Percentiles rank a stretch among this genome's conserved stretches.
Conservation (phyloP, 23 tunicate genomes). For the Pegea sp. region DNA sequence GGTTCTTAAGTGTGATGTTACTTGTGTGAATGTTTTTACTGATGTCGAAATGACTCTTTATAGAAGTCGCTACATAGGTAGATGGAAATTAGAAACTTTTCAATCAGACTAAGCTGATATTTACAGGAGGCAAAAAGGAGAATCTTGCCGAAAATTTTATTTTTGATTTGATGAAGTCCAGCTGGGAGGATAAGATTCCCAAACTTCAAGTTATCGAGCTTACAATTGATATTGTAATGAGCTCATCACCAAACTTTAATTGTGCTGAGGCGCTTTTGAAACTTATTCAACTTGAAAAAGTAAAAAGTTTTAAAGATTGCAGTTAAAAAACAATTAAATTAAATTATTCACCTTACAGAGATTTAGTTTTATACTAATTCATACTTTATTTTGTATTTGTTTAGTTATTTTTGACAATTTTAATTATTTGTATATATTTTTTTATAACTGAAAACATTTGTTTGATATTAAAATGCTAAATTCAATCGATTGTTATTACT, state of each 20-base stretch:
- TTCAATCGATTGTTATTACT: too few species aligned
- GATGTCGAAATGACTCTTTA: constrained; percentile 84
- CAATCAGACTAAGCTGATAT: neutral
- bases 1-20: constrained; percentile 89
- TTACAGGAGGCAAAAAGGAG: constrained; percentile 73
- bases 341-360: too few species aligned
- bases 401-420: neutral
- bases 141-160: constrained; percentile 61
- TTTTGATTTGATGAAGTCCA: constrained; percentile 84
- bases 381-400: neutral
- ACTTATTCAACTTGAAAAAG: constrained; percentile 55
- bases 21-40: constrained; percentile 81
- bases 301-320: too few species aligned
- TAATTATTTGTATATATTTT: neutral
- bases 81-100: constrained; percentile 1
- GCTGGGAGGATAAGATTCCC: constrained; percentile 90
- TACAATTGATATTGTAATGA: constrained; percentile 83
- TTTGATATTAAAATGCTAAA: constrained; percentile 1
- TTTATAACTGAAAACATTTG: neutral
- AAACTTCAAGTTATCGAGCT: constrained; percentile 83
- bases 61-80: constrained; percentile 79
- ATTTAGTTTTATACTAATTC: too few species aligned
- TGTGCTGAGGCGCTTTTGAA: constrained; percentile 71
- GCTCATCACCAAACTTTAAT: constrained; percentile 62
- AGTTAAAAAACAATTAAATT: too few species aligned